Evolutionary conservation across 2,888 invertebrate species (phyloP).

Genomic region (Machimus rusticus): DNA sequence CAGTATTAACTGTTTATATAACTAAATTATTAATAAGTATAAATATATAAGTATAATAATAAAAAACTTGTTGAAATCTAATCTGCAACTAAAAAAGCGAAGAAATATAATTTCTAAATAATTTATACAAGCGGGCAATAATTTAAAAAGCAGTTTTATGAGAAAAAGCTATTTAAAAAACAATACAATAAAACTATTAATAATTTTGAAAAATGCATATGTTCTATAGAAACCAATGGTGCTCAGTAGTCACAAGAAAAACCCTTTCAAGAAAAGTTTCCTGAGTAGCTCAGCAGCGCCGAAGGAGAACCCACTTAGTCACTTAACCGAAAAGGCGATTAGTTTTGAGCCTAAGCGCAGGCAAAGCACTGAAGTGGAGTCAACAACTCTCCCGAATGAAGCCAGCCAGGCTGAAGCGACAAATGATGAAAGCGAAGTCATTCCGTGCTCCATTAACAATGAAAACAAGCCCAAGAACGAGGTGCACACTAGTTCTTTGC

Average conservation of each 20-base stretch:
- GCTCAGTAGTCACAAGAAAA: slow-evolving; percentile 59
- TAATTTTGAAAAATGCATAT: not conserved
- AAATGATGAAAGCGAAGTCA: slow-evolving; percentile 37
- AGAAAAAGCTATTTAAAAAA: too few species aligned
- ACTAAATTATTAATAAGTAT: not conserved
- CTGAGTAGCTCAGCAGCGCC: slow-evolving; percentile 53
- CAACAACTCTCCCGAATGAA: not conserved
- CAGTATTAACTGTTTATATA: not conserved
- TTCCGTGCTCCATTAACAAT: slow-evolving; percentile 45
- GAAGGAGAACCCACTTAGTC: slow-evolving; percentile 60
- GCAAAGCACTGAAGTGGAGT: not conserved
- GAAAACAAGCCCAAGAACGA: slow-evolving; percentile 49
- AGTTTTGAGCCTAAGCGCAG: slow-evolving; percentile 45
- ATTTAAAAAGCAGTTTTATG: too few species aligned
- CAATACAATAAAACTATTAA: too few species aligned
- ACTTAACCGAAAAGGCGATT: slow-evolving; percentile 50
- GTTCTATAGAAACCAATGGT: slow-evolving; percentile 56
- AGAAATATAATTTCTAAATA: too few species aligned
- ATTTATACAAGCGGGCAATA: too few species aligned
- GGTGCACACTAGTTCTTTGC: slow-evolving; percentile 38
- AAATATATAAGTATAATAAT: too few species aligned
- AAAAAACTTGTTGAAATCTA: too few species aligned
- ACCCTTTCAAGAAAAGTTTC: slow-evolving; percentile 67
- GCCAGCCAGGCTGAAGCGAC: slow-evolving; percentile 3
- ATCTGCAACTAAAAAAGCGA: too few species aligned